phyloP scores from a whole-genome alignment of 2,888 invertebrate species.

The Melieria omissa region DNA sequence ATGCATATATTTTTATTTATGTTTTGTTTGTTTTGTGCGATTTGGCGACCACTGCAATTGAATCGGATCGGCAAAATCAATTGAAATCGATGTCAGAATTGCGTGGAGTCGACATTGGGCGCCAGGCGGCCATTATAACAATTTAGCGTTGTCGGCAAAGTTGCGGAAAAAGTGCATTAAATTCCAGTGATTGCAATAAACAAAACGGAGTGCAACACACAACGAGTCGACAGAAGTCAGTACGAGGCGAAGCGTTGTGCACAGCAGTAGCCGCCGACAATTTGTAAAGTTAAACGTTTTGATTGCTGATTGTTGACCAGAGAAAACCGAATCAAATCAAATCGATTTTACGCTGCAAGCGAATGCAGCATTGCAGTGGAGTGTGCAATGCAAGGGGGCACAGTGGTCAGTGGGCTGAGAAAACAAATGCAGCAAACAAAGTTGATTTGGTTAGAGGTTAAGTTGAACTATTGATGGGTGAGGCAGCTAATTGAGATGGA shows the following conservation, averaged over 20 bases:
- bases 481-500: no score
- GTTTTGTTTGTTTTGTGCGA: background rate
- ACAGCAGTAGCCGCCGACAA: conserved; percentile 47
- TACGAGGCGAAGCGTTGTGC: no score
- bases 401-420: background rate
- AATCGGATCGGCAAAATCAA: conserved; percentile 15
- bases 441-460: no score
- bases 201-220: conserved; percentile 16
- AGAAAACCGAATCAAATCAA: background rate
- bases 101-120: conserved; percentile 37
- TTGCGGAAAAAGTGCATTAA: background rate
- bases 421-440: no score
- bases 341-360: conserved; percentile 6
- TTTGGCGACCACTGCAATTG: background rate
- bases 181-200: conserved; percentile 12
- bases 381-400: background rate
- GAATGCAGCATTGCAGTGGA: background rate
- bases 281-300: conserved; percentile 50
- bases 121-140: conserved; percentile 46
- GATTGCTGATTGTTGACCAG: conserved; percentile 34
- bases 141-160: background rate
- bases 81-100: conserved; percentile 22
- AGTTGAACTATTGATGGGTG: no score
- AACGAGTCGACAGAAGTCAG: no score
- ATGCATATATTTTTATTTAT: no score